Evolutionary conservation across 2,113 vertebrate genomes (phyloP), one percentile per base, ranked within the genome.

Genomic region (Tiliqua scincoides): DNA sequence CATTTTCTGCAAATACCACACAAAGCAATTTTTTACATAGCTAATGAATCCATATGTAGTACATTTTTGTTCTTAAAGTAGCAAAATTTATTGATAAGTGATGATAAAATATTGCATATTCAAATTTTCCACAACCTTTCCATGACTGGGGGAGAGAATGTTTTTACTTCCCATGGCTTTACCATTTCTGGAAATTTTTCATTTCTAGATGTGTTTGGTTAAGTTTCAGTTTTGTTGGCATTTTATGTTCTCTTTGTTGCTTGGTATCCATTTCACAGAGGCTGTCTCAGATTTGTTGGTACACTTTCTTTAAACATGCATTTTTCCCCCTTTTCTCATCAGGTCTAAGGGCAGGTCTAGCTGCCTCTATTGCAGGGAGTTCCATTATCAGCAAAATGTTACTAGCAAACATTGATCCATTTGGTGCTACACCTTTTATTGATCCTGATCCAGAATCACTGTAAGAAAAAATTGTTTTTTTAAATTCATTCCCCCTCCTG

Each of bases 311-410:
- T 17, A 62, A 67, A 83, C 4, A 21, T 23, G 1, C 12, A 27
- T 74, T 7, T 67, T 43, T 74, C 1, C 17, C 25, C 63, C 40
- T 84, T 48, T 73, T 59, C 20, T 0, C 40, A 77, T 82, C 87
- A 99, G 99, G 99, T 91, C 96, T 99, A 93, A 97, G 98, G 91
- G 98, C 99, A 71, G 98, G 99, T 80, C 96, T 99, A 68, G 98
- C 99, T 68, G 99, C 99, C 90, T 99, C 99, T 18, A 99, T 99
- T 87, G 99, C 98, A 71, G 99, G 99, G 91, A 99, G 99, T 95
- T 99, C 98, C 71, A 99, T 99, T 93, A 99, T 99, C 93, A 99
- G 98, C 95, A 99, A 99, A 96, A 99, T 99, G 99, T 96, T 99
- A 82, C 95, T 99, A 87, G 98, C 99, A 83, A 99, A 99, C 93